Conservation (phyloP, 2,113 vertebrate species). For the Oncorhynchus masou region DNA sequence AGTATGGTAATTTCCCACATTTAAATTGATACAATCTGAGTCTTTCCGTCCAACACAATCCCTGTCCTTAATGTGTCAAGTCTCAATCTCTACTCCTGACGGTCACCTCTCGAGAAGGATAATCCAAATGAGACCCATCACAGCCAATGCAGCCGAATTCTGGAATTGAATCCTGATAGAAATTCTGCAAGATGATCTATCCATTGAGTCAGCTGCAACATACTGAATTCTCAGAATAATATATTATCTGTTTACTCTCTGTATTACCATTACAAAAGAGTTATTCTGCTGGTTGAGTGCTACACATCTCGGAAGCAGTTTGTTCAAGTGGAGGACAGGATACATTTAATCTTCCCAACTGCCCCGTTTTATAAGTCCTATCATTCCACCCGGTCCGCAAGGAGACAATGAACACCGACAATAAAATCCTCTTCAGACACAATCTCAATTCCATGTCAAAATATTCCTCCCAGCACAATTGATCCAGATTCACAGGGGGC, state of each 20-base stretch:
- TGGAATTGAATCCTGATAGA: neutral
- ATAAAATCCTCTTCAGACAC: neutral
- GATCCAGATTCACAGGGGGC: slow-evolving; percentile 22
- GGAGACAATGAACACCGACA: neutral
- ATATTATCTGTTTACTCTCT: neutral
- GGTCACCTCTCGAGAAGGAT: slow-evolving; percentile 56
- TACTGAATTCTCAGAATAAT: neutral
- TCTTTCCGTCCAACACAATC: no score
- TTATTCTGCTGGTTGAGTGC: neutral
- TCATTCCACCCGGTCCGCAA: neutral
- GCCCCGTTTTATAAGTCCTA: neutral
- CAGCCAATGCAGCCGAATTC: slow-evolving; percentile 16
- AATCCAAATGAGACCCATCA: slow-evolving; percentile 51
- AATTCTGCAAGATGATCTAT: neutral
- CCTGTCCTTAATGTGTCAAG: slow-evolving; percentile 56
- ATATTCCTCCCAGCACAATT: neutral
- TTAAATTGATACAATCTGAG: slow-evolving; percentile 33
- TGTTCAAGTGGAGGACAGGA: neutral
- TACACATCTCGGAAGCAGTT: neutral
- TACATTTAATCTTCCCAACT: neutral
- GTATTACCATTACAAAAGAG: neutral
- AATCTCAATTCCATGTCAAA: neutral
- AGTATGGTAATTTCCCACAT: slow-evolving; percentile 46
- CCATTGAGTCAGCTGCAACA: neutral
- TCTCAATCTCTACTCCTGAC: slow-evolving; percentile 39